A percentile compares a stretch with the other conserved stretches of the same genome.
These are phyloP conservation scores for Acrocyrtus sp. DNA, from an alignment of 2,888 invertebrate species.

Conservation along the genomic window DNA sequence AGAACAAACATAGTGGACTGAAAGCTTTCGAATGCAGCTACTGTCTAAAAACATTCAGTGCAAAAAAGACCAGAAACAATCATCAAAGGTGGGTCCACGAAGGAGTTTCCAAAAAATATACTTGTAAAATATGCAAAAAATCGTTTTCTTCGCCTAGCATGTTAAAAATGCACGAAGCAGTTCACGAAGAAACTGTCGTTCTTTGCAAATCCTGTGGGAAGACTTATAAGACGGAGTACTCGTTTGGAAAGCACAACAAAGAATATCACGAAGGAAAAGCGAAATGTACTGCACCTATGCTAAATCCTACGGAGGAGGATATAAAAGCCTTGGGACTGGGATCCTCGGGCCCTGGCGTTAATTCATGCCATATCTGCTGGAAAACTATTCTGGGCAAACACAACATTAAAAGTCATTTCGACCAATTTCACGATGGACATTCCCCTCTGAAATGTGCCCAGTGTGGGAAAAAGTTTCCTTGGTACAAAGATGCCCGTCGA, in stretches of 20 bases:
- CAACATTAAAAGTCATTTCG: constrained; percentile 18
- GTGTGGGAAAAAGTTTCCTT: constrained; percentile 20
- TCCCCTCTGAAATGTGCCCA: constrained; percentile 10
- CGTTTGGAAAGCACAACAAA: constrained; percentile 23
- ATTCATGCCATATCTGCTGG: constrained; percentile 32
- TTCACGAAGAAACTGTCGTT: constrained; percentile 7
- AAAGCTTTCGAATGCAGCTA: not conserved
- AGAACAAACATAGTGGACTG: constrained; percentile 2
- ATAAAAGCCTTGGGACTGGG: not conserved
- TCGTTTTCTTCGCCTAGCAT: not conserved
- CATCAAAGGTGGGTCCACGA: not conserved
- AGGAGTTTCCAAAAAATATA: not conserved
- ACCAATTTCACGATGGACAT: not conserved
- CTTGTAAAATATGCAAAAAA: constrained; percentile 16
- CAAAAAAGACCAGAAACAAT: not conserved
- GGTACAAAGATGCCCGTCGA: constrained; percentile 4
- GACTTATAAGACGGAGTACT: not conserved
- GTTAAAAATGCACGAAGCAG: not conserved
- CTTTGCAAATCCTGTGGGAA: constrained; percentile 18
- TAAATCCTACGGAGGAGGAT: not conserved
- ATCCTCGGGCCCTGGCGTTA: not conserved
- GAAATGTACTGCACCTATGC: constrained; percentile 8
- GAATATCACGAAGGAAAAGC: constrained; percentile 14
- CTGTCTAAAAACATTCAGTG: not conserved
- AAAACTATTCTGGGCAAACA: not conserved